Evolutionary conservation across 2,113 vertebrate genomes (phyloP).

Genomic region (Channa maculata): DNA sequence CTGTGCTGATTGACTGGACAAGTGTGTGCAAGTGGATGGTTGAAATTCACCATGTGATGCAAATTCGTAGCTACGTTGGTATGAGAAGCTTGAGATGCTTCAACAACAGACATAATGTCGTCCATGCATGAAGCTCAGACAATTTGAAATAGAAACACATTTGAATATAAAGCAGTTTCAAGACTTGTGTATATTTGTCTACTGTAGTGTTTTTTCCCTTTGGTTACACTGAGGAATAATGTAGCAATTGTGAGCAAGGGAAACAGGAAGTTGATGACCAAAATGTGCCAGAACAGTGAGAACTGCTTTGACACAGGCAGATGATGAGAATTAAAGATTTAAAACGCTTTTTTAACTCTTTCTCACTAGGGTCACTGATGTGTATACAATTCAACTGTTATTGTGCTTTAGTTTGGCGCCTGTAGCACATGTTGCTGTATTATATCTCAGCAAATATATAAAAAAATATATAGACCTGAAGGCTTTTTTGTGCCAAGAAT

Average conservation of each 20-base stretch:
- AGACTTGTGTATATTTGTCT: neutral
- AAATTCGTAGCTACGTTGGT: neutral
- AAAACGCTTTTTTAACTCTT: slow-evolving; percentile 1
- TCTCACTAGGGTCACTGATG: neutral
- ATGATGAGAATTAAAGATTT: neutral
- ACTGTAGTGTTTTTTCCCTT: slow-evolving; percentile 2
- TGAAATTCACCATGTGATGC: no score
- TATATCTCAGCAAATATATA: neutral
- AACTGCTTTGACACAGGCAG: neutral
- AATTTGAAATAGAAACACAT: slow-evolving; percentile 2
- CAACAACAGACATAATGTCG: neutral
- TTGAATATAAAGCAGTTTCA: neutral
- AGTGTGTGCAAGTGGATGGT: no score
- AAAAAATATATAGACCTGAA: no score
- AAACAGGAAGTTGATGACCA: slow-evolving; percentile 27
- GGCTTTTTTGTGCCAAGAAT: no score
- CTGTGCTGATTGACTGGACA: neutral
- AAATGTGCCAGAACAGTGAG: neutral
- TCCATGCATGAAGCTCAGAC: slow-evolving; percentile 15
- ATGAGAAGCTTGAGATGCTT: neutral
- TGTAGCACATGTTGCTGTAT: neutral
- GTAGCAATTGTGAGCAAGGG: slow-evolving; percentile 15
- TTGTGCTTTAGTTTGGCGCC: neutral
- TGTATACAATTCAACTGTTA: slow-evolving; percentile 5
- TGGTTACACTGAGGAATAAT: neutral